These are phyloP conservation scores for Dryas iulia DNA, from an alignment of 1,140 invertebrate genomes.

Conservation along the genomic window DNA sequence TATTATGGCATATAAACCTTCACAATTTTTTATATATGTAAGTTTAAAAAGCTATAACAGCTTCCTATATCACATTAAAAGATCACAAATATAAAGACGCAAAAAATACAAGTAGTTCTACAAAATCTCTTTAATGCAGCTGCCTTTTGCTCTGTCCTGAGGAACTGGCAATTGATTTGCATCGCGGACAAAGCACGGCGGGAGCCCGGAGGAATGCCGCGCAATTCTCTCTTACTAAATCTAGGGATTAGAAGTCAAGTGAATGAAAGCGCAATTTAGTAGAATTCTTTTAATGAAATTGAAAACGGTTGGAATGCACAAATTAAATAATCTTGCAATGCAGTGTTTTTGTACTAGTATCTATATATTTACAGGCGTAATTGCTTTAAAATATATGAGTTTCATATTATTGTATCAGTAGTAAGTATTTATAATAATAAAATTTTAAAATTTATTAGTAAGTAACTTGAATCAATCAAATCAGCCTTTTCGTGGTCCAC, in stretches of 20 bases:
- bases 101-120: neutral
- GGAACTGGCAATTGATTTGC: constrained; percentile 13
- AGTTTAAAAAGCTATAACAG: too few relatives aligned
- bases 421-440: too few relatives aligned
- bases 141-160: neutral
- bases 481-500: too few relatives aligned
- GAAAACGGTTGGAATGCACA: neutral
- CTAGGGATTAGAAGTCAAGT: constrained; percentile 22
- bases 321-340: neutral
- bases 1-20: too few relatives aligned
- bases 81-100: neutral
- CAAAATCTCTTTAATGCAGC: neutral
- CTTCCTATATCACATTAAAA: neutral
- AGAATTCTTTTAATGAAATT: constrained; percentile 19
- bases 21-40: too few relatives aligned
- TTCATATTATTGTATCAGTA: too few relatives aligned
- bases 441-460: too few relatives aligned
- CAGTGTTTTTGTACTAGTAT: neutral
- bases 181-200: constrained; percentile 18
- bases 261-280: constrained; percentile 13
- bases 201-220: constrained; percentile 10
- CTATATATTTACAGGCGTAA: neutral
- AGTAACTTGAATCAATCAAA: too few relatives aligned
- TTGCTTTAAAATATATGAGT: neutral
- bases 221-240: constrained; percentile 20